A percentile compares a stretch with the other conserved stretches of the same genome.
These are phyloP conservation scores for Trissolcus brochymenae DNA, from an alignment of 2,888 invertebrate species.

Conservation along the genomic window DNA sequence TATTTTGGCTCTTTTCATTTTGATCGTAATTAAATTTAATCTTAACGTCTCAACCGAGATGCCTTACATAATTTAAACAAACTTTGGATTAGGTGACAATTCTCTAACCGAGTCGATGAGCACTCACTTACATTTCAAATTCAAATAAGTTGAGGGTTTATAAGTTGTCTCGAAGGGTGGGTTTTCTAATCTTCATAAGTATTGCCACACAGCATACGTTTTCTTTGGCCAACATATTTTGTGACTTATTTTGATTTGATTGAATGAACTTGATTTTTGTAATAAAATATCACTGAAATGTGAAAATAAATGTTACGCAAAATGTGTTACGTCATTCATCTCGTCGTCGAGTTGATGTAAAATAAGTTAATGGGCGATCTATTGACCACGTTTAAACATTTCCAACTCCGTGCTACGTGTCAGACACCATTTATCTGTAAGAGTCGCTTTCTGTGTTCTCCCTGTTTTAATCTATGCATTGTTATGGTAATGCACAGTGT, in stretches of 20 bases:
- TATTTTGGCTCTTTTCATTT: constrained; percentile 45
- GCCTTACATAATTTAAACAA: too few relatives aligned
- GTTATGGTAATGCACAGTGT: constrained; percentile 72
- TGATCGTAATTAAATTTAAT: background rate
- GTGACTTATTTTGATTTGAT: background rate
- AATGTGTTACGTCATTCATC: background rate
- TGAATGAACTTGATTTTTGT: background rate
- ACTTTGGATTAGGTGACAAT: background rate
- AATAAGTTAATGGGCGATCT: constrained; percentile 49
- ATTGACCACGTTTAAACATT: constrained; percentile 63
- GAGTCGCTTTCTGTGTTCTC: constrained; percentile 56
- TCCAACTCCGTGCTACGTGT: constrained; percentile 64
- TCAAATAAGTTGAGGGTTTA: too few relatives aligned
- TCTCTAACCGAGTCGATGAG: background rate
- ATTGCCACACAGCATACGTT: too few relatives aligned
- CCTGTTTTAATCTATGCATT: constrained; percentile 64
- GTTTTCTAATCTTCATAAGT: background rate
- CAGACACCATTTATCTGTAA: constrained; percentile 61
- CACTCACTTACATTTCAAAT: background rate
- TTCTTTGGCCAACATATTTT: too few relatives aligned
- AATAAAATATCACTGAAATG: background rate
- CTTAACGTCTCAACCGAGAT: background rate
- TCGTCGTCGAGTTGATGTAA: background rate
- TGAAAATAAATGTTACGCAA: background rate
- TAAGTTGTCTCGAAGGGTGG: too few relatives aligned